Evolutionary conservation across 2,113 vertebrate species (phyloP).

Genomic region (Centrocercus urophasianus): DNA sequence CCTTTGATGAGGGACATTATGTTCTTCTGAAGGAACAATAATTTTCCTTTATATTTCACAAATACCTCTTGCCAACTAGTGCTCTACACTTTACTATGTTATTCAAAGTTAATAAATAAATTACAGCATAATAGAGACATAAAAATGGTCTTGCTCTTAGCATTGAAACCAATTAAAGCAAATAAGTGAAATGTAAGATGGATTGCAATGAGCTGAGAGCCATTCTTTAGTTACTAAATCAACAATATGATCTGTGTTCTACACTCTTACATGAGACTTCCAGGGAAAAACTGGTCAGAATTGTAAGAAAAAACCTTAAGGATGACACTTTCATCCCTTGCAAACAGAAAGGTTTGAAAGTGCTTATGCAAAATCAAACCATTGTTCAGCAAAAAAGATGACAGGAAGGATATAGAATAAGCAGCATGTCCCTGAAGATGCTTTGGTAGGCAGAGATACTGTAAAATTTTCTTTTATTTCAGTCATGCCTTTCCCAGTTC

Average conservation of each 20-base stretch:
- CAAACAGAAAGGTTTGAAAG: background rate
- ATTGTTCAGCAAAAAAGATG: background rate
- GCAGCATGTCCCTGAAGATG: background rate
- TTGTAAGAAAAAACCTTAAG: background rate
- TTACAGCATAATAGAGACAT: constrained; percentile 14
- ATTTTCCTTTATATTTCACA: background rate
- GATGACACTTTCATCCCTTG: background rate
- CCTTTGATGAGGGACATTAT: constrained; percentile 2
- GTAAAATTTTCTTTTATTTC: background rate
- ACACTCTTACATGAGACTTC: background rate
- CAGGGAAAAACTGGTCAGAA: background rate
- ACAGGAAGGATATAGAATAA: background rate
- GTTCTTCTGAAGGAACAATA: constrained; percentile 10
- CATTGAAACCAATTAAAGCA: background rate
- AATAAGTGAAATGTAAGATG: background rate
- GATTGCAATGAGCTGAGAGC: background rate
- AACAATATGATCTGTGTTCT: background rate
- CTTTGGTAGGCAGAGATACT: background rate
- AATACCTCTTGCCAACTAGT: background rate
- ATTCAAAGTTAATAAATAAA: constrained; percentile 47
- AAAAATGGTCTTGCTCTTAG: background rate
- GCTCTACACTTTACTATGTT: background rate
- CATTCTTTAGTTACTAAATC: background rate
- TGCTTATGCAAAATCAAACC: accelerated
- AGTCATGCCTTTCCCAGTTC: background rate